Evolutionary conservation across 2,888 invertebrate genomes (phyloP), one percentile per base, ranked within the genome.

Genomic region (Tinea trinotella): DNA sequence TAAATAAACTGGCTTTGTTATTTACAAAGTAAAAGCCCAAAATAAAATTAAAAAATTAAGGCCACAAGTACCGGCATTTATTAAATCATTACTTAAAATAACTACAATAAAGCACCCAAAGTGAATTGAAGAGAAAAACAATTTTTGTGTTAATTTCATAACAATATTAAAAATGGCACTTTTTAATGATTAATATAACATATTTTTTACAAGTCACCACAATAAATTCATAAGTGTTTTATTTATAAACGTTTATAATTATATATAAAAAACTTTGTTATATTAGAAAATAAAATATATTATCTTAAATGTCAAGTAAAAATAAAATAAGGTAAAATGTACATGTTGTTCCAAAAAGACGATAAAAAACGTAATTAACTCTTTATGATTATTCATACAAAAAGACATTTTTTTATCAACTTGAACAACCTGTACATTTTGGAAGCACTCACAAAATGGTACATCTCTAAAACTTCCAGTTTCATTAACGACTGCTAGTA

Each of bases 91-190:
- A 7, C 30, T 30, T 40, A 40, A 15, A 35, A n/a, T n/a, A 40
- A 12, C 40, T 40, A 40, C 40, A 40, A 40, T 40, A 10, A 46
- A 46, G 46, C 46, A 46, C 46, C n/a, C 46, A 46, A 40, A 30
- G 13, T 40, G 13, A n/a, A 40, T 40, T 40, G 5, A 40, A 40
- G 19, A 46, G 19, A 40, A 40, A 19, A 17, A 46, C 19, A 10
- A 40, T 13, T 17, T n/a, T 46, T 19, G 40, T n/a, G 13, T 40
- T 19, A 46, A 46, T 19, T 46, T 46, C 46, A 46, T 46, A 19
- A 46, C 6, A 19, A 19, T 19, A 2, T 19, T 19, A n/a, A 15
- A 46, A 46, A 46, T 46, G 46, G 46, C 46, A 46, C 46, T 18
- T 10, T 46, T 46, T 19, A 46, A 15, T 46, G 2, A 3, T 15